Conservation (phyloP, 2,113 vertebrate genomes). For the Pygoscelis antarcticus region DNA sequence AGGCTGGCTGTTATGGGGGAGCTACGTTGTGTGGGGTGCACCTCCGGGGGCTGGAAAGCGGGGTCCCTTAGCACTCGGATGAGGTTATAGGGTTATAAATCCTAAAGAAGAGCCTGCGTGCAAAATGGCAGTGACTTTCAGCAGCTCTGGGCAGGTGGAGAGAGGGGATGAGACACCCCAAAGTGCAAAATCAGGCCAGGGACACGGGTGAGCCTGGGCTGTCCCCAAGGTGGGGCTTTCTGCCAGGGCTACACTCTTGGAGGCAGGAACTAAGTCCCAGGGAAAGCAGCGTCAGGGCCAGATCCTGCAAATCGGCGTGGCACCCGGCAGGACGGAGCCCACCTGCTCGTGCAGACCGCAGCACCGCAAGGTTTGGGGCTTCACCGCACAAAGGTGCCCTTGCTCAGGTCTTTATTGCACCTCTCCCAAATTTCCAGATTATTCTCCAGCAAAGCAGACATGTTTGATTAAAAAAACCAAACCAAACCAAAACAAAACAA, state of each 20-base stretch:
- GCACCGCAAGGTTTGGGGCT: neutral
- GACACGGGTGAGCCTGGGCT: neutral
- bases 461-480: neutral
- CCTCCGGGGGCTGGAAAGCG: neutral
- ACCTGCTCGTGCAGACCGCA: no score
- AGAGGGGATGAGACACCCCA: neutral
- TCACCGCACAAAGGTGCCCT: rapidly evolving
- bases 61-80: rapidly evolving
- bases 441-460: neutral
- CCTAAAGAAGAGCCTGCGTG: neutral
- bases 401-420: neutral
- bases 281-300: neutral
- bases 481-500: neutral
- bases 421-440: neutral
- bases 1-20: neutral
- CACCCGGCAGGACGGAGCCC: neutral
- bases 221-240: neutral
- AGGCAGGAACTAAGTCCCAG: neutral
- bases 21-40: neutral
- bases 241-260: neutral
- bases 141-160: neutral
- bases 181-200: neutral
- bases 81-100: neutral
- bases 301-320: neutral
- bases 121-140: neutral